Conservation (phyloP, 2,888 invertebrate species). For the Rhyacophila evoluta region DNA sequence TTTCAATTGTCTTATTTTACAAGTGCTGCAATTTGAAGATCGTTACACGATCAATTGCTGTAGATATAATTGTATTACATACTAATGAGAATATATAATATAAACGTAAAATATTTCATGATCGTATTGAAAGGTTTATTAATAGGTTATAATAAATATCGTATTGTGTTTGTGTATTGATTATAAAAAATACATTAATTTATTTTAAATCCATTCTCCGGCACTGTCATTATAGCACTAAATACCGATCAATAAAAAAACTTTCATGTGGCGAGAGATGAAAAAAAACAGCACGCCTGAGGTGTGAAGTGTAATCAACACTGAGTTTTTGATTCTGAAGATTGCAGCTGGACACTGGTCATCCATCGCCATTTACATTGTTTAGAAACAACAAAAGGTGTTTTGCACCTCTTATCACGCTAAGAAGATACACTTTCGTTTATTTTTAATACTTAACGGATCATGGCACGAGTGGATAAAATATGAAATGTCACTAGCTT, state of each 20-base stretch:
- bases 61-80: too few relatives aligned
- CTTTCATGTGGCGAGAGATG: not conserved
- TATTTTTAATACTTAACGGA: slow-evolving; percentile 8
- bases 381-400: not conserved
- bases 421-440: slow-evolving; percentile 6
- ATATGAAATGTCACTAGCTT: slow-evolving; percentile 12
- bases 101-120: too few relatives aligned
- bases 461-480: not conserved
- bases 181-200: too few relatives aligned
- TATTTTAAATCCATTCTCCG: not conserved
- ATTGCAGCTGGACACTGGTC: not conserved
- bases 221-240: not conserved
- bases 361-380: not conserved
- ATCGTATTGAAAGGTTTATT: too few relatives aligned
- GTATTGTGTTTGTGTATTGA: too few relatives aligned
- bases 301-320: not conserved
- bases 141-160: too few relatives aligned
- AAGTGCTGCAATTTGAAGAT: too few relatives aligned
- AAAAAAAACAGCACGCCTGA: not conserved
- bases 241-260: slow-evolving; percentile 20
- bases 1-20: too few relatives aligned
- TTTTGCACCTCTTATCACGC: not conserved
- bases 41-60: too few relatives aligned
- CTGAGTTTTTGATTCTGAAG: not conserved
- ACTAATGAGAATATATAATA: too few relatives aligned